A percentile compares a stretch with the other conserved stretches of the same genome.
Conservation (phyloP, 2,113 vertebrate species). For the Pionites leucogaster region DNA sequence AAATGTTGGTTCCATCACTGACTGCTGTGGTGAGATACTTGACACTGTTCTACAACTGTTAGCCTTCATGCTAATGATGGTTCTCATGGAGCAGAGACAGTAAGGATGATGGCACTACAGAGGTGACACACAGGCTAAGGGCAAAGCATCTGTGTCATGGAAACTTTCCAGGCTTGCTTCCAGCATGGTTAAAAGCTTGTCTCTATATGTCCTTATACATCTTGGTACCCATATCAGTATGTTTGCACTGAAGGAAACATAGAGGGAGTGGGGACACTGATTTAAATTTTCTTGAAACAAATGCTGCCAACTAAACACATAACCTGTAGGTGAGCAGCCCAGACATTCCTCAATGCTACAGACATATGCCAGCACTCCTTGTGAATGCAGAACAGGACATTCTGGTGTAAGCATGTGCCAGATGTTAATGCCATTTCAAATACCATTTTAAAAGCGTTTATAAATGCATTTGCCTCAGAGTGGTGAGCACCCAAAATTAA, state of each 20-base stretch:
- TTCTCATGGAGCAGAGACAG: background rate
- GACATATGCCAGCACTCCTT: background rate
- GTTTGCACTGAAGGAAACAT: background rate
- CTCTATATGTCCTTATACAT: background rate
- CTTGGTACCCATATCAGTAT: background rate
- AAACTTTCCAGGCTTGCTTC: background rate
- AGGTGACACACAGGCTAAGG: background rate
- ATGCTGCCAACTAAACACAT: background rate
- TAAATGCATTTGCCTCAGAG: background rate
- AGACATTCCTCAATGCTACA: background rate
- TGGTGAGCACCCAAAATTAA: background rate
- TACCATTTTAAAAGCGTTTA: background rate
- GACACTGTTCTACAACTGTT: background rate
- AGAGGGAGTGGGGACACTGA: background rate
- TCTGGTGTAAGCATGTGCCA: background rate
- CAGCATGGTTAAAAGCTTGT: background rate
- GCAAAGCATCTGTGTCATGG: background rate
- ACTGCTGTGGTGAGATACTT: background rate
- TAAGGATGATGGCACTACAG: background rate
- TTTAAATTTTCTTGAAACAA: background rate
- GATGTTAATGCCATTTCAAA: background rate
- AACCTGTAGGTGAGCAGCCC: background rate
- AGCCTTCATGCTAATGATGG: background rate
- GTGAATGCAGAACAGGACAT: background rate
- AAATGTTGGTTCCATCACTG: background rate